Percentiles rank a stretch among this genome's conserved stretches.
phyloP scores from a whole-genome alignment of 2,888 invertebrate species.

The Abscondita cerata region DNA sequence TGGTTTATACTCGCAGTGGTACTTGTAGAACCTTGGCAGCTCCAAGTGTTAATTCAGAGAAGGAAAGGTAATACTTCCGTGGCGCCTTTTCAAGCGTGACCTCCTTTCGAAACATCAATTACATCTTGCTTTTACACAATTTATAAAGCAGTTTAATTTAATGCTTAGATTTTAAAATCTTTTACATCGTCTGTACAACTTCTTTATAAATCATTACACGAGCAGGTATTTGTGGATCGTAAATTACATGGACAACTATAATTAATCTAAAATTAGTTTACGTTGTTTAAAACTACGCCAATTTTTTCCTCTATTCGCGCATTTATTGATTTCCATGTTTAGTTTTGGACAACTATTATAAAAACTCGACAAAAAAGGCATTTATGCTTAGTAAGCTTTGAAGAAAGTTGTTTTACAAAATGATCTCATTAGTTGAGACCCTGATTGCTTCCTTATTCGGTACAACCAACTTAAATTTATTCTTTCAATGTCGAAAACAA shows the following conservation, averaged over 20 bases:
- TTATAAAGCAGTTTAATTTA: constrained; percentile 17
- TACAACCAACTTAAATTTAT: too few relatives aligned
- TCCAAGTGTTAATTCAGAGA: constrained; percentile 36
- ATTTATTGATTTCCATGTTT: constrained; percentile 2
- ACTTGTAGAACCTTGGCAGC: constrained; percentile 32
- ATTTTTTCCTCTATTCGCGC: constrained; percentile 2
- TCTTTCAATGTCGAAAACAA: too few relatives aligned
- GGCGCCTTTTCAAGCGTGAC: constrained; percentile 40
- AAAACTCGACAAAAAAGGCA: too few relatives aligned
- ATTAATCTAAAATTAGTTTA: constrained; percentile 4
- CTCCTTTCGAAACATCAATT: constrained; percentile 40
- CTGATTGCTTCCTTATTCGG: constrained; percentile 6
- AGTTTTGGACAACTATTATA: too few relatives aligned
- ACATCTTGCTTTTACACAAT: constrained; percentile 25
- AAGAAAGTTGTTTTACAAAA: constrained; percentile 4
- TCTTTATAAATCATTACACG: constrained; percentile 11
- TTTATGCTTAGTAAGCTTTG: background rate
- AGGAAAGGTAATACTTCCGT: constrained; percentile 37
- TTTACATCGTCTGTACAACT: constrained; percentile 5
- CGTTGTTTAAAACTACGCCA: background rate
- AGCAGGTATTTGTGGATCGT: constrained; percentile 10
- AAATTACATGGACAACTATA: constrained; percentile 10
- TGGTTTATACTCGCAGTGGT: constrained; percentile 18
- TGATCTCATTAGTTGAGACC: constrained; percentile 4
- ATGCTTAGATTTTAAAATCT: constrained; percentile 7